phyloP scores from a whole-genome alignment of 2,113 vertebrate species.

The Coptodon bakossiorum region DNA sequence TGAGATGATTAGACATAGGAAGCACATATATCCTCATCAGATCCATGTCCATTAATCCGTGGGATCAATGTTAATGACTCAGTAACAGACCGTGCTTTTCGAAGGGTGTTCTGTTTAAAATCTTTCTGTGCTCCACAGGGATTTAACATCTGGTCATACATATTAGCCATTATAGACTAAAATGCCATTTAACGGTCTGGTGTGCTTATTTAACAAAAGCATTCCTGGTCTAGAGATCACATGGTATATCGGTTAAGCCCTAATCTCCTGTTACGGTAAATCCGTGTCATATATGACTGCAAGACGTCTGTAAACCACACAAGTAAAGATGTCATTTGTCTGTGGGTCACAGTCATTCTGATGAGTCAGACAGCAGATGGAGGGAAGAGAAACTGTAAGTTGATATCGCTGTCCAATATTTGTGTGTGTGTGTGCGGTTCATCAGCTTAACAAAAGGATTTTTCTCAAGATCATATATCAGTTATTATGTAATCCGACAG shows the following conservation, averaged over 20 bases:
- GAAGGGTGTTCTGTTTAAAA: neutral
- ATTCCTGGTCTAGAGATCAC: constrained; percentile 14
- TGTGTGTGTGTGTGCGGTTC: neutral
- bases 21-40: neutral
- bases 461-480: neutral
- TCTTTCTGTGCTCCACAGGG: neutral
- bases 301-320: constrained; percentile 13
- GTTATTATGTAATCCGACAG: neutral
- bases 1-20: neutral
- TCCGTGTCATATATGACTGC: constrained; percentile 29
- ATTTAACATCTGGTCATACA: constrained; percentile 39
- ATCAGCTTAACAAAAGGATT: neutral
- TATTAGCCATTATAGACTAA: neutral
- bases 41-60: neutral
- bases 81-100: neutral
- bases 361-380: constrained; percentile 29
- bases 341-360: neutral
- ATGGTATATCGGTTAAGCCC: constrained; percentile 6
- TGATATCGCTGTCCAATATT: neutral
- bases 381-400: neutral
- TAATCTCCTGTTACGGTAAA: constrained; percentile 51
- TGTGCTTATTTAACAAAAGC: constrained; percentile 27
- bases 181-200: constrained; percentile 10
- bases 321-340: constrained; percentile 10
- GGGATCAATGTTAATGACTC: neutral